Evolutionary conservation across 1,140 invertebrate genomes (phyloP).

Genomic region (Sinella curviseta): DNA sequence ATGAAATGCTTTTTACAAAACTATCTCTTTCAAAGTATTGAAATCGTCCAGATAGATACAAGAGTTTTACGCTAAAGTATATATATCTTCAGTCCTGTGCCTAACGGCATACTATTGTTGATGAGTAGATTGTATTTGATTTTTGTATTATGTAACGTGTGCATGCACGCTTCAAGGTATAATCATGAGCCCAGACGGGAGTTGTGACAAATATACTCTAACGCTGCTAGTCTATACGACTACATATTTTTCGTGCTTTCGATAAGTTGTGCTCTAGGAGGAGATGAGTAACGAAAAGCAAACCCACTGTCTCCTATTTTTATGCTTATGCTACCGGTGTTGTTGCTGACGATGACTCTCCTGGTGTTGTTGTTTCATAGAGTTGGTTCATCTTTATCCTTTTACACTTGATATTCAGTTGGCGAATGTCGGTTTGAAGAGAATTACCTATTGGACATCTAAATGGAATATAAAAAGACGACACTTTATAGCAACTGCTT

Average conservation of each 20-base stretch:
- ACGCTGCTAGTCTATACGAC: too few species aligned
- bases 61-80: too few species aligned
- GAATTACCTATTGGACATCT: conserved; percentile 49
- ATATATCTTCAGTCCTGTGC: not conserved
- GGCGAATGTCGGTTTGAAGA: conserved; percentile 60
- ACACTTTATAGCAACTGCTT: too few species aligned
- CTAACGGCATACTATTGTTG: not conserved
- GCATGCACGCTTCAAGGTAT: not conserved
- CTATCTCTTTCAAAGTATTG: not conserved
- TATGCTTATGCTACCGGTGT: not conserved
- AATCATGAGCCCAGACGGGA: not conserved
- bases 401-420: conserved; percentile 63
- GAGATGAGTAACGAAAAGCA: too few species aligned
- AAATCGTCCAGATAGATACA: too few species aligned
- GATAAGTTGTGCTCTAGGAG: too few species aligned
- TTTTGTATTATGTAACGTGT: too few species aligned
- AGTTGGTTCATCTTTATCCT: conserved; percentile 58
- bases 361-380: not conserved
- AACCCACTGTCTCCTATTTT: not conserved
- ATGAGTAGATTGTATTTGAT: not conserved
- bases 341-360: not conserved
- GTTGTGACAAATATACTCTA: too few species aligned
- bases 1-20: not conserved
- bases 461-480: not conserved
- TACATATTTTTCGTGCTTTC: too few species aligned